Evolutionary conservation across 2,797 vertebrate genomes (phyloP), one percentile per base, ranked within the genome.

Genomic region (Myoxocephalus aenaeus): DNA sequence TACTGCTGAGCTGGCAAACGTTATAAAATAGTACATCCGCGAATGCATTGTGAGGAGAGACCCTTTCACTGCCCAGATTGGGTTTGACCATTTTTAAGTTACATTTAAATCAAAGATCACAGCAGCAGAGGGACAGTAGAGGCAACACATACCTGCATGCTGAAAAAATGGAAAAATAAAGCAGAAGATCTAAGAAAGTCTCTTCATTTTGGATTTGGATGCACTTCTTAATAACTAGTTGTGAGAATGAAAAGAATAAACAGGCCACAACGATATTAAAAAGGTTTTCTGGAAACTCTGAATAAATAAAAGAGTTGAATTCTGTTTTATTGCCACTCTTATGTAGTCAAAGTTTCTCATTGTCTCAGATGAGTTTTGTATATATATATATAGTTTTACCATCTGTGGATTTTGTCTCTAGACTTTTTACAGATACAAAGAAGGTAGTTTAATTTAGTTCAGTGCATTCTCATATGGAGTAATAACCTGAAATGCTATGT

Each of bases 1-100:
- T 2, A 15, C 46, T 64, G 81, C 73, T 40, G 70, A 77, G 64
- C 78, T 53, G 57, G 67, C 61, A 73, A 27, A 51, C 25, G 13
- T 27, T 11, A 15, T 15, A 62, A n/a, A 40, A n/a, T 22, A 48
- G 7, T 10, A 48, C 70, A 72, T 6, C 18, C 20, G 56, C 46
- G 68, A 54, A 22, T 18, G 14, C 22, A 57, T 18, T 74, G 36
- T n/a, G 40, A 73, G 50, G 53, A 68, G 46, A 67, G 15, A 58
- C 32, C 8, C n/a, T 22, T 59, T 2, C 20, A 6, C 56, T 61
- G 42, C 20, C 29, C 22, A 11, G 25, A 62, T 25, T 34, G 32
- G 22, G 22, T 54, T 20, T 29, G 12, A 13, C 17, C 22, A 1
- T n/a, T 18, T 53, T 56, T 36, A 38, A 61, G 18, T 14, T 13